phyloP scores from a whole-genome alignment of 2,113 vertebrate genomes.

The Scophthalmus maximus region DNA sequence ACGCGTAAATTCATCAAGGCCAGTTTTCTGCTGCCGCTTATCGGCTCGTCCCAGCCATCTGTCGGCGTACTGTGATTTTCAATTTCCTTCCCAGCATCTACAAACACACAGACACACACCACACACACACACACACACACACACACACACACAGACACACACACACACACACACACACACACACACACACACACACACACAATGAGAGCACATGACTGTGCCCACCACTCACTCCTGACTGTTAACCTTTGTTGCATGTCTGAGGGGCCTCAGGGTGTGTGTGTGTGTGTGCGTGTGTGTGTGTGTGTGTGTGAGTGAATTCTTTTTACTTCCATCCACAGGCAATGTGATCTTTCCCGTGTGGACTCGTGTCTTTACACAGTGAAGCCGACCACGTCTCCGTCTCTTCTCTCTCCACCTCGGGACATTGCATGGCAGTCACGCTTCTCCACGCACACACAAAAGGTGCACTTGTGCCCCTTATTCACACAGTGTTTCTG shows the following conservation, averaged over 20 bases:
- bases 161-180: too few species aligned
- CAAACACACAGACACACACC: slow-evolving; percentile 16
- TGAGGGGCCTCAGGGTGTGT: slow-evolving; percentile 3
- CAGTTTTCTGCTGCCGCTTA: not conserved
- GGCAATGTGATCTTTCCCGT: too few species aligned
- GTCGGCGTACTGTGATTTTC: slow-evolving; percentile 54
- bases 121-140: slow-evolving; percentile 5
- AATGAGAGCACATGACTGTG: slow-evolving; percentile 51
- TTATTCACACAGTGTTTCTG: too few species aligned
- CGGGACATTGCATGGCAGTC: slow-evolving; percentile 7
- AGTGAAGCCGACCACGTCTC: not conserved
- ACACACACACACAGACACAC: not conserved
- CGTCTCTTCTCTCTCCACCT: slow-evolving; percentile 16
- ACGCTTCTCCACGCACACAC: slow-evolving; percentile 26
- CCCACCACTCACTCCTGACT: slow-evolving; percentile 39
- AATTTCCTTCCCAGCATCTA: slow-evolving; percentile 49
- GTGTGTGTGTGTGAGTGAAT: too few species aligned
- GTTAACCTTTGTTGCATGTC: slow-evolving; percentile 47
- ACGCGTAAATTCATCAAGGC: slow-evolving; percentile 11
- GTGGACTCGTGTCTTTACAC: too few species aligned
- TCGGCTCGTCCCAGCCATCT: slow-evolving; percentile 56
- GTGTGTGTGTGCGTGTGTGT: not conserved
- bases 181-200: too few species aligned
- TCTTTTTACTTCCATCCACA: too few species aligned
- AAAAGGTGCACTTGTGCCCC: not conserved